phyloP scores from a whole-genome alignment of 1,140 invertebrate genomes.

The Calosoma granatense region DNA sequence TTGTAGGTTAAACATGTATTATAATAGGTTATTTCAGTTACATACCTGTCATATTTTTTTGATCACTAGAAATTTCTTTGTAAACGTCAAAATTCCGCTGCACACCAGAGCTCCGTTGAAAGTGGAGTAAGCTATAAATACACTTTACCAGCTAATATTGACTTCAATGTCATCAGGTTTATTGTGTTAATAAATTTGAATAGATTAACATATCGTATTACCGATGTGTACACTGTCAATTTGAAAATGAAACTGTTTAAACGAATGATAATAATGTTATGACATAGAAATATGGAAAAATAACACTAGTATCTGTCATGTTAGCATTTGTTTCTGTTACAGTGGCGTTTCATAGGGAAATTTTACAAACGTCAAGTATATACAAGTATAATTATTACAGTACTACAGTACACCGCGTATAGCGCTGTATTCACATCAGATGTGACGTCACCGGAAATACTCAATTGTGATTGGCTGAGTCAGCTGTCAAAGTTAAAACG shows the following conservation, averaged over 20 bases:
- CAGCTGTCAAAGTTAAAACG: too few species aligned
- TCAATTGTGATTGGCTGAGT: too few species aligned
- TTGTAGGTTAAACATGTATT: background rate
- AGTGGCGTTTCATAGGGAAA: background rate
- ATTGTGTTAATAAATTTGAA: conserved; percentile 8
- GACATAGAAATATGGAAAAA: background rate
- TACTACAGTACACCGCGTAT: too few species aligned
- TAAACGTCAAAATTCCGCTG: too few species aligned
- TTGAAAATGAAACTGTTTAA: too few species aligned
- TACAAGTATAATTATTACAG: too few species aligned
- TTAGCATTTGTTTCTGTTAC: too few species aligned
- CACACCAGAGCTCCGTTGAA: too few species aligned
- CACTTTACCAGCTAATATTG: background rate
- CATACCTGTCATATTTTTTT: conserved; percentile 2
- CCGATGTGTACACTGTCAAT: background rate
- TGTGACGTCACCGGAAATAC: too few species aligned
- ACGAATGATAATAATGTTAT: background rate
- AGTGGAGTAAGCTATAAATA: background rate
- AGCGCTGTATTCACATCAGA: too few species aligned
- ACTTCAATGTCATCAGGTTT: conserved; percentile 2
- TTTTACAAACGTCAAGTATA: too few species aligned
- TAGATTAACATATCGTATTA: background rate
- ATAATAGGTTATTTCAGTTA: background rate
- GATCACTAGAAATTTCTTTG: too few species aligned
- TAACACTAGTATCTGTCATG: background rate